phyloP scores from a whole-genome alignment of 2,888 invertebrate species.

The Pyrrhia umbra region DNA sequence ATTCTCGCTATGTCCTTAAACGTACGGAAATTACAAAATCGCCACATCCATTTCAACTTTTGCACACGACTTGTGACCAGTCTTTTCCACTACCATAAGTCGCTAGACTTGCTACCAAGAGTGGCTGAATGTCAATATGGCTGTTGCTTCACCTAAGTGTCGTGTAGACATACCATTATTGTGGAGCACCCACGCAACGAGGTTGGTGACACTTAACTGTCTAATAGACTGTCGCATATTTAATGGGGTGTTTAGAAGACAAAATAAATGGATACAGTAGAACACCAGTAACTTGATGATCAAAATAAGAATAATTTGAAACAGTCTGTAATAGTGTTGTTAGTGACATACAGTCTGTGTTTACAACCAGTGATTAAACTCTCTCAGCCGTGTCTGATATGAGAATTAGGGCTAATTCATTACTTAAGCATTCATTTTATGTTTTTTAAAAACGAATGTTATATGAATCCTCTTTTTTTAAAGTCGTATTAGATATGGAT shows the following conservation, averaged over 20 bases:
- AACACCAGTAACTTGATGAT: neutral
- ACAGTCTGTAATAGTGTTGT: too few species aligned
- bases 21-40: neutral
- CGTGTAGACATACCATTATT: conserved; percentile 48
- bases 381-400: too few species aligned
- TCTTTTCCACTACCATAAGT: conserved; percentile 27
- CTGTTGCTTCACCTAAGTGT: conserved; percentile 33
- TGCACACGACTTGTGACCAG: neutral
- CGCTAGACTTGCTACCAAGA: conserved; percentile 20
- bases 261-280: neutral
- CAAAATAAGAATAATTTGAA: too few species aligned
- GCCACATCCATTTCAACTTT: neutral
- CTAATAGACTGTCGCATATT: conserved; percentile 32
- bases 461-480: too few species aligned
- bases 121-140: conserved; percentile 36
- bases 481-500: too few species aligned
- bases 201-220: conserved; percentile 62
- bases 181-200: conserved; percentile 57
- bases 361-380: too few species aligned
- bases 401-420: too few species aligned
- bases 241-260: neutral
- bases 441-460: too few species aligned
- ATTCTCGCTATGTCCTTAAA: neutral
- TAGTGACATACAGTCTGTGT: too few species aligned
- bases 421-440: too few species aligned